Evolutionary conservation across 1,140 invertebrate genomes (phyloP), one percentile per base, ranked within the genome.

Genomic region (Leptinotarsa lineolata): DNA sequence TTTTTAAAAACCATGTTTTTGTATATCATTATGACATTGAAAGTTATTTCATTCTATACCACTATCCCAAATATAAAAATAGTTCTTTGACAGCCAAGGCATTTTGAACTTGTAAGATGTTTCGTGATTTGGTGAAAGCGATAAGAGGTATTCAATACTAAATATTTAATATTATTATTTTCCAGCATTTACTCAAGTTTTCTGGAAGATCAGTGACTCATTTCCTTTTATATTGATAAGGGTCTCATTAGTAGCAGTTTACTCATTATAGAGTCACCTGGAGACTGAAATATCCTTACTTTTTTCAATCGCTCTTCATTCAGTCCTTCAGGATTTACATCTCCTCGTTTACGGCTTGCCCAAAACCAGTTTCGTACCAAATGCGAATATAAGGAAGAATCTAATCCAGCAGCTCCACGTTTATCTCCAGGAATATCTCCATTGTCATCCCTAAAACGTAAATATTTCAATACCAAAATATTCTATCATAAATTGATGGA

Each of bases 391-490:
- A 94, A 84, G 2, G 87, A 84, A 0, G 92, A 92, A 82, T 93
- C 91, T 0, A 92, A 84, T 6, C 93, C 93, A 60, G 88, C 92
- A 5, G 92, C 92, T 2, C 93, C 93, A 71, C 86, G 84, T 8
- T 85, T 85, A 85, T 94, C 92, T 1, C 93, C 93, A 1, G 93
- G 93, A 30, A 94, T 84, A 18, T 84, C 77, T 3, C 91, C 91
- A 39, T 79, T 84, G 75, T 92, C 91, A 60, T 81, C 69, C 13
- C 74, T 77, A 20, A n/a, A 66, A 68, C 24, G 59, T 67, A 74
- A 67, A 39, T 39, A 39, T 39, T 39, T 39, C 30, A 39, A 11
- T 39, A 39, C 8, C 30, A 39, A 39, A 39, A 2, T n/a, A n/a
- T n/a, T n/a, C n/a, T n/a, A n/a, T n/a, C n/a, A n/a, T n/a, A n/a